Conservation (phyloP, 2,888 invertebrate genomes). For the Gymnosoma rotundatum region DNA sequence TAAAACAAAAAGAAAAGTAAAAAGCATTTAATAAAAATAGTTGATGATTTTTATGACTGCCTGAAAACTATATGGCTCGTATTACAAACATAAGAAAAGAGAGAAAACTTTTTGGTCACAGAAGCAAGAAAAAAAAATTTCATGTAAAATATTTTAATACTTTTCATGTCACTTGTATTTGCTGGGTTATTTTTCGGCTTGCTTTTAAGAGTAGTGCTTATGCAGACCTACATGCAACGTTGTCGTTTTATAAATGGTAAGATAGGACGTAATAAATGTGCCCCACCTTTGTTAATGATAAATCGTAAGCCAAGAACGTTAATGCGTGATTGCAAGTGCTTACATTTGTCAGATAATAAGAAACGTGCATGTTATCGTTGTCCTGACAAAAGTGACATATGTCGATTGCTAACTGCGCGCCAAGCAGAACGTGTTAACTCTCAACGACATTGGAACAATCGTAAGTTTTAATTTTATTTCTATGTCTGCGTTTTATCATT, state of each 20-base stretch:
- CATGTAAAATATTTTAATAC: constrained; percentile 39
- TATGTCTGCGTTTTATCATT: background rate
- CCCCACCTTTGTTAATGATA: constrained; percentile 51
- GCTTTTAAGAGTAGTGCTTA: constrained; percentile 33
- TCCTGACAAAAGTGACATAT: constrained; percentile 67
- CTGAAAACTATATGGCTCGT: constrained; percentile 36
- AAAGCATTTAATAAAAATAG: constrained; percentile 46
- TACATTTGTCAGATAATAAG: constrained; percentile 55
- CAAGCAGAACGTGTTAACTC: constrained; percentile 75
- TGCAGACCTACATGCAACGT: constrained; percentile 57
- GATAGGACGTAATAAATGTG: constrained; percentile 63
- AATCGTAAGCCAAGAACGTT: constrained; percentile 21
- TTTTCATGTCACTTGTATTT: constrained; percentile 42
- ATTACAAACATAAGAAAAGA: background rate
- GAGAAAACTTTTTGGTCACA: constrained; percentile 2
- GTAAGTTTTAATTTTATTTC: constrained; percentile 46
- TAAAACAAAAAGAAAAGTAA: constrained; percentile 19
- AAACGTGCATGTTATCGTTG: constrained; percentile 73
- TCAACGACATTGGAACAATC: constrained; percentile 37
- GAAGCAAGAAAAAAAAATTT: constrained; percentile 31
- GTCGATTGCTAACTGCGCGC: constrained; percentile 74
- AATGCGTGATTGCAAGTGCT: constrained; percentile 49
- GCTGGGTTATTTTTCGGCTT: background rate
- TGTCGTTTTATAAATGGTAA: constrained; percentile 50
- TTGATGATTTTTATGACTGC: constrained; percentile 50